Percentiles rank a stretch among this genome's conserved stretches.
Evolutionary conservation across 2,797 vertebrate species (phyloP).

Genomic region (Danionella dracula): DNA sequence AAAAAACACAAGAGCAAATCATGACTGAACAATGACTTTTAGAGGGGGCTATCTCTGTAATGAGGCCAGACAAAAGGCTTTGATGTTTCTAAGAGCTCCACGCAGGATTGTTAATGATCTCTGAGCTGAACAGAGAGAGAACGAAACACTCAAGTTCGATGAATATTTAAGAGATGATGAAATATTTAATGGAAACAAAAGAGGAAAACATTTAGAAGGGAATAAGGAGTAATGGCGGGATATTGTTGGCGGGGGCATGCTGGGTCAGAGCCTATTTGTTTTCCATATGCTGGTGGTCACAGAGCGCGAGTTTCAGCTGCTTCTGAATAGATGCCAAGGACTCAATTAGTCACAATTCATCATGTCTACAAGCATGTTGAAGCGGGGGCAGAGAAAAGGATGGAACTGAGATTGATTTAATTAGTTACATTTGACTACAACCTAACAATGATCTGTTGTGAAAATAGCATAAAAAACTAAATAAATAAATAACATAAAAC

Average conservation of each 20-base stretch:
- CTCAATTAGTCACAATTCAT: constrained; percentile 51
- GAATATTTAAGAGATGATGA: constrained; percentile 78
- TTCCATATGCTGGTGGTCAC: constrained; percentile 55
- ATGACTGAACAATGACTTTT: too few relatives aligned
- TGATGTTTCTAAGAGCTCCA: constrained; percentile 68
- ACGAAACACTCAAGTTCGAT: constrained; percentile 71
- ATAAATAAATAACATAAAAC: too few relatives aligned
- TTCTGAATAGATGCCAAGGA: constrained; percentile 59
- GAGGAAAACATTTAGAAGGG: constrained; percentile 76
- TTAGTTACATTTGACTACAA: too few relatives aligned
- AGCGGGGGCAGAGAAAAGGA: constrained; percentile 44
- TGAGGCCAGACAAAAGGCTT: constrained; percentile 76
- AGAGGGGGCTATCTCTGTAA: constrained; percentile 49
- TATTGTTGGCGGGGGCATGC: constrained; percentile 49
- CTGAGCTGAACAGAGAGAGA: constrained; percentile 60
- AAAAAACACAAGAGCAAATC: too few relatives aligned
- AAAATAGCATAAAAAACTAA: too few relatives aligned
- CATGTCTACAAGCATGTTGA: constrained; percentile 55
- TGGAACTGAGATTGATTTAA: constrained; percentile 11
- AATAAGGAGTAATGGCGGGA: constrained; percentile 67
- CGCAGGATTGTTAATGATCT: constrained; percentile 79
- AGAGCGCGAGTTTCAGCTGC: constrained; percentile 63
- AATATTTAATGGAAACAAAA: constrained; percentile 80
- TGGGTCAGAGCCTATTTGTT: constrained; percentile 52
- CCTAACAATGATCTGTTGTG: too few relatives aligned